Conservation (phyloP, 2,888 invertebrate species). For the Diploptera punctata region DNA sequence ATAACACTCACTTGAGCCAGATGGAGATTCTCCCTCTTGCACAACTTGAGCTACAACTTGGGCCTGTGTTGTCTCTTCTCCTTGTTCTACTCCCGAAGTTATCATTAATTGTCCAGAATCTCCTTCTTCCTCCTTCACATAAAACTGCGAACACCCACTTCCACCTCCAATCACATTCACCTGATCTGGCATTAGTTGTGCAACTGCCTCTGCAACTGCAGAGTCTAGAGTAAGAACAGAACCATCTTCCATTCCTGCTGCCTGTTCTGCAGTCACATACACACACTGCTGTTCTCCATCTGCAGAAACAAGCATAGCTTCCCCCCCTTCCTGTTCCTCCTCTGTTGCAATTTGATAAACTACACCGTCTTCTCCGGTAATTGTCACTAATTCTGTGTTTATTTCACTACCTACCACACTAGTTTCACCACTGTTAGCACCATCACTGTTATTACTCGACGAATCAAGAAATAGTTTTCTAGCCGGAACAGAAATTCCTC, state of each 20-base stretch:
- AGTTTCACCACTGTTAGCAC: background rate
- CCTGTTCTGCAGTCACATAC: constrained; percentile 68
- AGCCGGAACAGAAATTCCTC: constrained; percentile 37
- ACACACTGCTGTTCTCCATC: constrained; percentile 78
- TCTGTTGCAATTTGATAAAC: constrained; percentile 66
- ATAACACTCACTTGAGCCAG: constrained; percentile 63
- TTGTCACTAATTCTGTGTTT: constrained; percentile 70
- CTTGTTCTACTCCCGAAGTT: constrained; percentile 34
- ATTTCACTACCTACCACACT: background rate
- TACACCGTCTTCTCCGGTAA: constrained; percentile 85
- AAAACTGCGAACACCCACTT: constrained; percentile 49
- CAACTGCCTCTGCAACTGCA: constrained; percentile 58
- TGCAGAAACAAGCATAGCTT: constrained; percentile 51
- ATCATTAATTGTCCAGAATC: constrained; percentile 34
- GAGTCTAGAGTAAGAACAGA: constrained; percentile 49
- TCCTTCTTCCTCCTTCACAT: constrained; percentile 55
- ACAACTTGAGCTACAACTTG: constrained; percentile 88
- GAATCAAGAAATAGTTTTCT: constrained; percentile 36
- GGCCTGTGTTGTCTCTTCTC: constrained; percentile 55
- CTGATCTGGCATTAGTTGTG: constrained; percentile 64
- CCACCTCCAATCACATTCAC: constrained; percentile 48
- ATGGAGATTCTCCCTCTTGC: constrained; percentile 83
- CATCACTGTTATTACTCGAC: background rate
- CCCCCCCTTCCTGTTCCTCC: constrained; percentile 26
- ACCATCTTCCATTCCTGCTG: constrained; percentile 56